Base-by-base conservation (phyloP, 2,797 vertebrate species). In the Schizopygopsis malacanthus region DNA sequence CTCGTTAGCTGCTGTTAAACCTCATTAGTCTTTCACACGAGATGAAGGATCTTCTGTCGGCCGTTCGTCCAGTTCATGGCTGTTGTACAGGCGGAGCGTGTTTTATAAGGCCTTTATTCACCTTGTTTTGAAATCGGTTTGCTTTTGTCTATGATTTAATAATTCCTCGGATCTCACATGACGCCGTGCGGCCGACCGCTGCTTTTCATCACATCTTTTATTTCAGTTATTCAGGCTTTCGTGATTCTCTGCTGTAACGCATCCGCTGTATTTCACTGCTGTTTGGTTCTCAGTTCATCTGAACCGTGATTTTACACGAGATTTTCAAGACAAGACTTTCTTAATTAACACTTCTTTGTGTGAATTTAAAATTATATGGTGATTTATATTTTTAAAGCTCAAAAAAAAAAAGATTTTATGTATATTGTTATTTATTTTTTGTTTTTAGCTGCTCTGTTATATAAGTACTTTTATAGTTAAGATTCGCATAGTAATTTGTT, bases 91-190 rank as follows among this genome's bases (percentile, higher is more conserved):
- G 2, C 47, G 3, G 25, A 33, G 9, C 10, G 5, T 22, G 28
- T 6, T 77, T 39, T 56, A 33, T 56, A 39, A 77, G 54, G 3
- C 56, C 56, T 59, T 59, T 59, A 59, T 56, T 56, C 20, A 9
- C 39, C n/a, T 8, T n/a, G 5, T 61, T 59, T 18, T 41, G 37
- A 18, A 25, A 6, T 63, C 2, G 4, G 15, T 28, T 28, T n/a
- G 56, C 78, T 67, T 47, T 81, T 52, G 63, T 81, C 18, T 37
- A 37, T 81, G n/a, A 65, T 79, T 65, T 59, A 50, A 37, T 69
- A 72, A 72, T 12, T 1, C 71, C 13, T 75, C 1, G 33, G 10
- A 37, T 52, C 28, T 67, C 43, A n/a, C 79, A 52, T 69, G 28
- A 52, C 18, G 33, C n/a, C 79, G n/a, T 16, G 0, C 4, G 20